Conservation (phyloP, 2,113 vertebrate genomes). For the Bufo bufo region DNA sequence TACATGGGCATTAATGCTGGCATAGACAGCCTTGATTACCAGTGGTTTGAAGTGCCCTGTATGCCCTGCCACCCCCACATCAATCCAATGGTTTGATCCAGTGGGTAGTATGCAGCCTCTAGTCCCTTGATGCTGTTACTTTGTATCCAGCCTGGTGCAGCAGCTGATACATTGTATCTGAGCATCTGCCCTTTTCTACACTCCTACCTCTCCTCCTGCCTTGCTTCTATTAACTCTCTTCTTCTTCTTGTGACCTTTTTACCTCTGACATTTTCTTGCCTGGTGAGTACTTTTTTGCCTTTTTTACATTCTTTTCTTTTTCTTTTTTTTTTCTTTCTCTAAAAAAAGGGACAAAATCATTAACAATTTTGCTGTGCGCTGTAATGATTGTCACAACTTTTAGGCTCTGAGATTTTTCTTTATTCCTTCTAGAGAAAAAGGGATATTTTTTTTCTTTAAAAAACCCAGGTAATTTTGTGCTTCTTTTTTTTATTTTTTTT, state of each 20-base stretch:
- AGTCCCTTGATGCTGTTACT: conserved; percentile 58
- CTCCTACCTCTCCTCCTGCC: conserved; percentile 45
- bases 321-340: conserved; percentile 20
- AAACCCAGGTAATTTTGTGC: background rate
- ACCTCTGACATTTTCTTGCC: conserved; percentile 58
- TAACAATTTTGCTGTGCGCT: background rate
- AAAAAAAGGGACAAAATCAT: background rate
- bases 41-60: no score
- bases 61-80: background rate
- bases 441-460: background rate
- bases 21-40: background rate
- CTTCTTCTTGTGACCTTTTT: conserved; percentile 58
- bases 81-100: conserved; percentile 32
- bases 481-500: background rate
- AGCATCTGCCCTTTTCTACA: conserved; percentile 38
- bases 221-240: conserved; percentile 33
- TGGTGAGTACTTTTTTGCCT: conserved; percentile 56
- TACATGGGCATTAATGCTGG: background rate
- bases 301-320: conserved; percentile 26
- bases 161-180: conserved; percentile 55
- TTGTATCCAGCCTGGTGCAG: conserved; percentile 55
- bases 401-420: background rate
- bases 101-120: conserved; percentile 53
- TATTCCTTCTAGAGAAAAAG: background rate
- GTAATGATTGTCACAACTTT: conserved; percentile 32